phyloP scores from a whole-genome alignment of 2,888 invertebrate species.

The Mystacides longicornis region DNA sequence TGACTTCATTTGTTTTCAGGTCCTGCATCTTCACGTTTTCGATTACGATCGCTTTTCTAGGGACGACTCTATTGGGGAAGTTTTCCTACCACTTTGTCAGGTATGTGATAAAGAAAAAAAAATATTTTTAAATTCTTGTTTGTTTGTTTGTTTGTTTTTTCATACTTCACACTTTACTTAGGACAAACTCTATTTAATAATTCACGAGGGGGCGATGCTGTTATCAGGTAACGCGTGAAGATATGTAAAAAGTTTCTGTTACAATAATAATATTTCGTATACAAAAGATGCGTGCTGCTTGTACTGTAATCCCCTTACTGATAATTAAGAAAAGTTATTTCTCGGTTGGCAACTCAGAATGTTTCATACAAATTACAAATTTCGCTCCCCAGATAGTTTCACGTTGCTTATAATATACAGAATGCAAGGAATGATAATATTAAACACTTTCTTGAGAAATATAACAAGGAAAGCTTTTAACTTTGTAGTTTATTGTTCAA shows the following conservation, averaged over 20 bases:
- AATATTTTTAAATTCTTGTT: too few relatives aligned
- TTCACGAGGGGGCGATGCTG: neutral
- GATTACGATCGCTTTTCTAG: conserved; percentile 91
- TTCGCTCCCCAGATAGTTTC: too few relatives aligned
- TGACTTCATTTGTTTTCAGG: too few relatives aligned
- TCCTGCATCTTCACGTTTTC: conserved; percentile 87
- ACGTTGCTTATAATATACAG: too few relatives aligned
- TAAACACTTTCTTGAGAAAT: too few relatives aligned
- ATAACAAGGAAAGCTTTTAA: too few relatives aligned
- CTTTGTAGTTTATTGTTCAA: too few relatives aligned
- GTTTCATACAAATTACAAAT: too few relatives aligned
- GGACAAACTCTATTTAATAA: neutral
- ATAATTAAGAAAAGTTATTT: neutral
- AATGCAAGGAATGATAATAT: too few relatives aligned
- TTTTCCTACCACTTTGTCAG: conserved; percentile 86
- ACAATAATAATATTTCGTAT: neutral
- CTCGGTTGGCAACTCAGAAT: neutral
- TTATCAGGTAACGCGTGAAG: neutral
- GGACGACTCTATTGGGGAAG: conserved; percentile 90
- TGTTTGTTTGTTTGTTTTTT: too few relatives aligned
- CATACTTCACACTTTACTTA: neutral
- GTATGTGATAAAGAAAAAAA: conserved; percentile 50
- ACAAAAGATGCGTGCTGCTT: neutral
- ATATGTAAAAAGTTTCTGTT: neutral
- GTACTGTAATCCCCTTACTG: neutral